phyloP scores from a whole-genome alignment of 2,113 vertebrate genomes.

The Monarcha castaneiventris region DNA sequence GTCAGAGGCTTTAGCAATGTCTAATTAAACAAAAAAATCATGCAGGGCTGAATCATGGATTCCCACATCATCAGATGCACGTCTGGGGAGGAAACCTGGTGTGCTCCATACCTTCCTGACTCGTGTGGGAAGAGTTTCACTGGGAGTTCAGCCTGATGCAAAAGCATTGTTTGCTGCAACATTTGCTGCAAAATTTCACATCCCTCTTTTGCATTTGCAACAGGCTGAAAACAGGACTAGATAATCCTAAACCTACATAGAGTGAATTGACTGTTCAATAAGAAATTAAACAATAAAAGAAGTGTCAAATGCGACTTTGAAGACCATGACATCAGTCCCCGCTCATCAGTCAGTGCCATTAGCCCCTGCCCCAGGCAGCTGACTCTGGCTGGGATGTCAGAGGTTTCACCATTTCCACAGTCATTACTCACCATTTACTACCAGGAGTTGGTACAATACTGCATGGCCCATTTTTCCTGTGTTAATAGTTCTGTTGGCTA shows the following conservation, averaged over 20 bases:
- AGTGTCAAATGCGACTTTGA: neutral
- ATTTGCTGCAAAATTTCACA: neutral
- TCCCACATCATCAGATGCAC: neutral
- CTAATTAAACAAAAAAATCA: neutral
- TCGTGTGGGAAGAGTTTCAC: neutral
- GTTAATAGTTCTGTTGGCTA: neutral
- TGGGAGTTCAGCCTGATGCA: neutral
- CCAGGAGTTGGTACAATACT: neutral
- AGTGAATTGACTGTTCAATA: neutral
- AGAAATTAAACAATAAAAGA: neutral
- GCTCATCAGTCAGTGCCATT: neutral
- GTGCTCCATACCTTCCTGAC: neutral
- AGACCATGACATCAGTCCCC: neutral
- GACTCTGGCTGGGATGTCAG: neutral
- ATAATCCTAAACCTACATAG: neutral
- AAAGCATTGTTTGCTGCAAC: neutral
- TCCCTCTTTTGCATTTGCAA: neutral
- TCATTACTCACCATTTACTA: neutral
- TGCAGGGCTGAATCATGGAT: slow-evolving; percentile 16
- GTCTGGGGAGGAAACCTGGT: neutral
- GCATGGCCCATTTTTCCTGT: neutral
- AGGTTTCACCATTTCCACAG: neutral
- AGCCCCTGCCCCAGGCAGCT: neutral
- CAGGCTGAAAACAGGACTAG: neutral
- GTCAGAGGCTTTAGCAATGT: neutral